Evolutionary conservation across 2,797 vertebrate genomes (phyloP), one percentile per base, ranked within the genome.

Genomic region (Artibeus jamaicensis): DNA sequence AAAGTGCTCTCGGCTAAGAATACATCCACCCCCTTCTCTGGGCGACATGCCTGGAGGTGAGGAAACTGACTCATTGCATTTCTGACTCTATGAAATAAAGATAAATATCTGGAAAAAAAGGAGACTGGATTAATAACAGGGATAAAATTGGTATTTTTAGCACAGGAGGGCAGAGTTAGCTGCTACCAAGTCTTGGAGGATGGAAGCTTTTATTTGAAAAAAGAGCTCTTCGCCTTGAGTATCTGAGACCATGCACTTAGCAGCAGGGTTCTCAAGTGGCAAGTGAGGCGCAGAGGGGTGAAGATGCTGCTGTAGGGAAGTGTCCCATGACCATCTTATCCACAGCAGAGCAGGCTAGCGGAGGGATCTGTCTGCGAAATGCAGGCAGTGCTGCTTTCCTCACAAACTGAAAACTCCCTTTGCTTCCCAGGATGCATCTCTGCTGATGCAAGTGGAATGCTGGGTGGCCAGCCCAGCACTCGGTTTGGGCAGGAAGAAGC

Each of bases 61-160:
- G 93, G 85, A 96, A 96, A 95, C 90, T 96, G 97, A 98, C 95
- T 98, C 97, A 97, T 55, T 67, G 62, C 24, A 42, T 81, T 84
- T 96, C 96, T 96, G 95, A 96, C 85, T 96, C 90, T 95, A 76
- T 73, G 93, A 89, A 96, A 65, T 15, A 65, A 90, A 94, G 96
- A 92, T 42, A 88, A 96, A 94, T 89, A 90, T n/a, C 96, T 83
- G 71, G 68, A 92, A 95, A 92, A 95, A 92, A 95, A 68, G 34
- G 95, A 37, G 57, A 65, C 68, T 95, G 74, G 93, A 83, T 96
- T 97, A 96, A 96, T 89, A 91, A 87, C 26, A 77, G 12, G n/a
- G 68, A 16, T 26, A 48, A 62, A 70, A n/a, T 21, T 16, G 26
- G 44, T 97, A 95, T 97, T 96, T 95, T 97, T 97, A 97, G 89